Base-by-base conservation (phyloP, 2,797 vertebrate species). In the Orientallactaga sibirica region DNA sequence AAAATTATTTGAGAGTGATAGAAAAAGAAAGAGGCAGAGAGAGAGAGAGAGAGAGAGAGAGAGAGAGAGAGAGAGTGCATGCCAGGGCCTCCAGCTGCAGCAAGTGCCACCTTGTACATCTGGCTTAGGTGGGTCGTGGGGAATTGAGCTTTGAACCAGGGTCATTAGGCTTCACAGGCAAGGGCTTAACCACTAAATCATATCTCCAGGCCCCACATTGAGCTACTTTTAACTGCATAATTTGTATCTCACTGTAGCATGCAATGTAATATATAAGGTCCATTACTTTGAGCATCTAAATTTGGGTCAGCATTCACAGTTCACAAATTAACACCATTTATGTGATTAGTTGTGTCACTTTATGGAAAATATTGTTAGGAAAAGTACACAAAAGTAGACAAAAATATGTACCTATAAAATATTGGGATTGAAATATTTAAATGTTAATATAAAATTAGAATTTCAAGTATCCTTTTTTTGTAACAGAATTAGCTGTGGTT, bases 361-460 rank as follows among this genome's bases (percentile, higher is more conserved):
- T 27, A 64, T 80, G 58, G 68, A 64, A 88, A 68, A 66, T 52
- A 67, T 48, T 88, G n/a, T 14, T 76, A 88, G 66, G 7, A 78
- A 79, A 88, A 7, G 5, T 48, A 88, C 5, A 68, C 71, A 82
- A 88, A 76, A 82, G 33, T 2, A 88, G 19, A 7, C 33, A 43
- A 86, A 93, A 73, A 20, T 12, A 10, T 19, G 5, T 62, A 22
- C 6, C 24, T 81, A 48, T 78, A 86, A 88, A 77, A 78, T 43
- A 68, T 41, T 52, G 5, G 8, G 7, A 62, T 5, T 78, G 29
- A 90, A 84, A 91, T 95, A 68, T 66, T 90, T 67, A 74, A 67
- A 68, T 27, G 33, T 85, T 24, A 48, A 71, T 43, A 71, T 27
- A 90, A 88, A 82, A 77, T 85, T 92, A 68, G 29, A 92, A 83